Evolutionary conservation across 2,113 vertebrate species (phyloP).

Genomic region (Suncus etruscus): DNA sequence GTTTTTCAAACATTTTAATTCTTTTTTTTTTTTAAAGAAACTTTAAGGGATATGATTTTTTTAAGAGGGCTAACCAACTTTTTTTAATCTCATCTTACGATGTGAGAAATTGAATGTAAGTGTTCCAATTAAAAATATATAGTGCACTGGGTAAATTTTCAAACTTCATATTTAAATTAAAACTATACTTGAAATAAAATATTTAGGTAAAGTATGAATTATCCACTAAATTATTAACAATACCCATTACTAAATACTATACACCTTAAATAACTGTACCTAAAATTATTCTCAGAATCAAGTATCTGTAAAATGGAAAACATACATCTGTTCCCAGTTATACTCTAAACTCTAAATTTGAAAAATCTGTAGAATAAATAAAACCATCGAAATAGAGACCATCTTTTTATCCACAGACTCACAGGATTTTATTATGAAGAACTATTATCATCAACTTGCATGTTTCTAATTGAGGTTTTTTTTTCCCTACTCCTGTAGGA

Average conservation of each 20-base stretch:
- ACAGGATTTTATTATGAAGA: not conserved
- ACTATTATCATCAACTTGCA: fast-evolving
- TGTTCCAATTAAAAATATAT: not conserved
- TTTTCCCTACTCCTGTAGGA: too few relatives aligned
- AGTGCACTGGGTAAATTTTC: not conserved
- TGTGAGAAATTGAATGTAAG: not conserved
- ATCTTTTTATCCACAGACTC: not conserved
- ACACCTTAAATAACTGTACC: not conserved
- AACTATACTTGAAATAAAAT: conserved; percentile 25
- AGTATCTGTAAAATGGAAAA: not conserved
- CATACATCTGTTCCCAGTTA: not conserved
- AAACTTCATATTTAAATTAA: not conserved
- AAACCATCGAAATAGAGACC: not conserved
- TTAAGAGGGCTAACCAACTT: not conserved
- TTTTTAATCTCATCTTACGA: not conserved
- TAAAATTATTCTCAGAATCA: not conserved
- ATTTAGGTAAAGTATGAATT: not conserved
- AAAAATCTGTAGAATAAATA: not conserved
- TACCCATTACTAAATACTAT: not conserved
- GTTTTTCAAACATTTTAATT: not conserved
- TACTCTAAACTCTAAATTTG: not conserved
- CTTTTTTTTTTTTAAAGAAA: not conserved
- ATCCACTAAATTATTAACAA: not conserved
- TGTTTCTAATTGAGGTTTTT: not conserved
- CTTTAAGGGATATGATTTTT: not conserved